Evolutionary conservation across 2,113 vertebrate species (phyloP).

Genomic region (Neolamprologus toae): DNA sequence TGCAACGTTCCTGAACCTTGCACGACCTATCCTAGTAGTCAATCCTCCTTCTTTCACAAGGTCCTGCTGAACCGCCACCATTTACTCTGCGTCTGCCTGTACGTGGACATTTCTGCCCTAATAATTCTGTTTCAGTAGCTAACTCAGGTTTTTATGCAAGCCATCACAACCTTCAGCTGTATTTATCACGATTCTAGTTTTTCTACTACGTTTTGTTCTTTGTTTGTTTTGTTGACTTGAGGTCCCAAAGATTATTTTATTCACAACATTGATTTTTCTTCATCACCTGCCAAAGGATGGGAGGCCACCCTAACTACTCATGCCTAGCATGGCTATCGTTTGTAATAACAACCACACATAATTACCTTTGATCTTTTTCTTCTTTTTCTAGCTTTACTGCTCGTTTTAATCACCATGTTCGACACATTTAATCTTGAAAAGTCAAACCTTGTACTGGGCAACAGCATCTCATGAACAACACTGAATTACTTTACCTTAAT

Average conservation of each 20-base stretch:
- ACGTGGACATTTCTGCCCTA: not conserved
- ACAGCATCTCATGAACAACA: accelerated
- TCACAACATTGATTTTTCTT: not conserved
- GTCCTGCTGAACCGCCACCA: not conserved
- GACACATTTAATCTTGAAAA: not conserved
- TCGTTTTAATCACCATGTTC: not conserved
- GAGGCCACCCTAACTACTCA: not conserved
- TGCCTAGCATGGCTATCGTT: not conserved
- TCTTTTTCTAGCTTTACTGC: not conserved
- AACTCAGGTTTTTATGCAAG: not conserved
- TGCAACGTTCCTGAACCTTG: not conserved
- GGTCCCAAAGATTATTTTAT: not conserved
- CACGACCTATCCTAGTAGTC: not conserved
- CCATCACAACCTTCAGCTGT: not conserved
- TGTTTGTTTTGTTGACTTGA: not conserved
- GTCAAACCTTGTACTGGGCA: accelerated
- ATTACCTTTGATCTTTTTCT: not conserved
- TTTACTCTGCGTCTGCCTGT: not conserved
- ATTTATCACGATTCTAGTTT: not conserved
- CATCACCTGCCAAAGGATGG: not conserved
- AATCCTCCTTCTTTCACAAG: not conserved
- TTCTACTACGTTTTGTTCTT: not conserved
- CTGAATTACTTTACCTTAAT: not conserved
- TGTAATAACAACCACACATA: not conserved
- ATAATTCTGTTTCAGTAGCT: not conserved